These are phyloP conservation scores for Sycophaga agraensis DNA, from an alignment of 1,140 invertebrate species.

Conservation along the genomic window DNA sequence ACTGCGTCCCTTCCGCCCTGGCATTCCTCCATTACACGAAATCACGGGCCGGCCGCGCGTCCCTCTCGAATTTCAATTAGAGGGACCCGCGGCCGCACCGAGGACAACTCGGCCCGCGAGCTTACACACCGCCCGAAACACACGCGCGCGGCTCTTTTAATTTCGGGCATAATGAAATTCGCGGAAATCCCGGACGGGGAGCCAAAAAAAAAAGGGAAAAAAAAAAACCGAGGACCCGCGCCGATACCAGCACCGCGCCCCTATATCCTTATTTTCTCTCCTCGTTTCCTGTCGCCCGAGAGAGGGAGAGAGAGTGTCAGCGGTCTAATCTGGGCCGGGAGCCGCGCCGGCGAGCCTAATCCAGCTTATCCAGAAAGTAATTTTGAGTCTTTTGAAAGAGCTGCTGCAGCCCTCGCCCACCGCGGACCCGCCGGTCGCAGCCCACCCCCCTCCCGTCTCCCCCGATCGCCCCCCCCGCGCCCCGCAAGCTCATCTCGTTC, in stretches of 20 bases:
- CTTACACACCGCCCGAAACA: too few species aligned
- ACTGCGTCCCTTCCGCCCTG: too few species aligned
- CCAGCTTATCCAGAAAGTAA: slow-evolving; percentile 61
- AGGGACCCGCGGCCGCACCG: background rate
- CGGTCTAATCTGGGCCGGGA: slow-evolving; percentile 54
- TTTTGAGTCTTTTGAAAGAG: slow-evolving; percentile 59
- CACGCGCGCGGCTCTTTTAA: too few species aligned
- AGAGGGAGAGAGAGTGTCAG: slow-evolving; percentile 40
- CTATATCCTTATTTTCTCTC: slow-evolving; percentile 24
- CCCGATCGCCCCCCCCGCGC: background rate
- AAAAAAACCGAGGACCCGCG: background rate
- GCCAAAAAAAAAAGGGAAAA: slow-evolving; percentile 24
- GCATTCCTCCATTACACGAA: too few species aligned
- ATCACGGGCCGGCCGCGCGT: too few species aligned
- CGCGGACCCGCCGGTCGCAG: slow-evolving; percentile 22
- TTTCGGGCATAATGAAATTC: slow-evolving; percentile 36
- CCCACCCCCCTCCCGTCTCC: slow-evolving; percentile 7
- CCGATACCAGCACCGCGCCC: slow-evolving; percentile 8
- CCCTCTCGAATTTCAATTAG: slow-evolving; percentile 23
- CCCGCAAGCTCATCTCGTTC: background rate
- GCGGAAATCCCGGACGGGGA: slow-evolving; percentile 29
- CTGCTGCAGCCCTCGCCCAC: slow-evolving; percentile 31
- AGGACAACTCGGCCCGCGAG: background rate
- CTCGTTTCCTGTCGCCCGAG: background rate
- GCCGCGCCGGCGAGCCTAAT: slow-evolving; percentile 56